phyloP scores from a whole-genome alignment of 2,797 vertebrate genomes.

The Monodelphis domestica region DNA sequence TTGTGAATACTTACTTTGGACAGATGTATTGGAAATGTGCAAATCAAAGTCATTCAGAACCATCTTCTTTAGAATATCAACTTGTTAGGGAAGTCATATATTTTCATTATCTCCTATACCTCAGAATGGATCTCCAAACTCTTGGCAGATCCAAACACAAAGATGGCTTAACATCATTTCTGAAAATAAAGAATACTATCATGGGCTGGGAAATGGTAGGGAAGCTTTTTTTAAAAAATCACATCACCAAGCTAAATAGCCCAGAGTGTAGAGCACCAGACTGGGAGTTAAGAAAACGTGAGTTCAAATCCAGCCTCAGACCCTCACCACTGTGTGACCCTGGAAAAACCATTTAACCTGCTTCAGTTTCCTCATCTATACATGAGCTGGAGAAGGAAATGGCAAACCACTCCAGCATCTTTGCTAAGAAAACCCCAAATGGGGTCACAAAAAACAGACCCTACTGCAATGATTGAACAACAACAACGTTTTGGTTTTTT shows the following conservation, averaged over 20 bases:
- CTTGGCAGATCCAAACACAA: background rate
- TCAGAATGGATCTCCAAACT: background rate
- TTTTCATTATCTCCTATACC: background rate
- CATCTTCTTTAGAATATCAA: background rate
- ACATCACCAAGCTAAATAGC: conserved; percentile 25
- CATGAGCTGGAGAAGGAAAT: too few species aligned
- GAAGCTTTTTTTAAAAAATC: conserved; percentile 33
- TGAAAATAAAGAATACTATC: background rate
- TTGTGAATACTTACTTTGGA: background rate
- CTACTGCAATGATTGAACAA: too few species aligned
- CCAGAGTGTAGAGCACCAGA: too few species aligned
- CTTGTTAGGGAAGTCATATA: background rate
- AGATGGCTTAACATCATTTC: background rate
- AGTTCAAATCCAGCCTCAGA: too few species aligned
- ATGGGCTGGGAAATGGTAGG: conserved; percentile 29
- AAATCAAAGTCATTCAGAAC: background rate
- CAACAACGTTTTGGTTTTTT: too few species aligned
- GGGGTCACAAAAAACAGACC: too few species aligned
- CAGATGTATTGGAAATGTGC: background rate
- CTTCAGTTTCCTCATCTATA: too few species aligned
- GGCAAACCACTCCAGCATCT: too few species aligned
- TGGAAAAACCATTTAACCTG: too few species aligned
- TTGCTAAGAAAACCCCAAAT: too few species aligned
- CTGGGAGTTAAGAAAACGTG: too few species aligned
- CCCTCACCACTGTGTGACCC: too few species aligned